A percentile compares a stretch with the other conserved stretches of the same genome.
Evolutionary conservation across 2,113 vertebrate species (phyloP).

Genomic region (Cygnus atratus): DNA sequence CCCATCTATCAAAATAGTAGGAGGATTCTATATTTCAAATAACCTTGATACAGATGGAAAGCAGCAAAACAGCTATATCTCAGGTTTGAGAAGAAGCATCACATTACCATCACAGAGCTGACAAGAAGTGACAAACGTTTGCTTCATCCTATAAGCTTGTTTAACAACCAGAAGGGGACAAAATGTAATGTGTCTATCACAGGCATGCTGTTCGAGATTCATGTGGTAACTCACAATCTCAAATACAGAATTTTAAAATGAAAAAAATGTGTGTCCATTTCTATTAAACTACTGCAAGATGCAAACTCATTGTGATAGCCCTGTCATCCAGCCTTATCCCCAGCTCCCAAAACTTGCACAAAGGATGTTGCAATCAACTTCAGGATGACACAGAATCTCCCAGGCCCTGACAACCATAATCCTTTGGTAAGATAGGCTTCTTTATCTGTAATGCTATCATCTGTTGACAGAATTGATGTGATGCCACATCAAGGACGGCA

Average conservation of each 20-base stretch:
- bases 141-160: constrained; percentile 1
- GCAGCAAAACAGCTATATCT: neutral
- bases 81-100: constrained; percentile 10
- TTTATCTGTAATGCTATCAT: constrained; percentile 70
- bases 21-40: constrained; percentile 33
- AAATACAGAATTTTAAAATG: constrained; percentile 40
- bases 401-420: constrained; percentile 70
- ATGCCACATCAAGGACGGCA: constrained; percentile 58
- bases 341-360: constrained; percentile 51
- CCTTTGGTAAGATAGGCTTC: constrained; percentile 69
- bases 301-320: constrained; percentile 58
- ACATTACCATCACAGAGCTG: constrained; percentile 17
- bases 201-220: neutral
- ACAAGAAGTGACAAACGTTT: constrained; percentile 64
- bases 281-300: constrained; percentile 43
- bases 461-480: constrained; percentile 60
- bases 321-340: constrained; percentile 58
- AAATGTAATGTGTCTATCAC: constrained; percentile 45
- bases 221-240: constrained; percentile 8
- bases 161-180: constrained; percentile 48
- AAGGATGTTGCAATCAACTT: constrained; percentile 41
- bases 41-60: constrained; percentile 36
- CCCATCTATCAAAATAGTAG: constrained; percentile 24
- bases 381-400: constrained; percentile 70
- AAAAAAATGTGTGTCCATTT: constrained; percentile 47